Base-by-base conservation (phyloP, 2,797 vertebrate species). In the Xenentodon cancila region DNA sequence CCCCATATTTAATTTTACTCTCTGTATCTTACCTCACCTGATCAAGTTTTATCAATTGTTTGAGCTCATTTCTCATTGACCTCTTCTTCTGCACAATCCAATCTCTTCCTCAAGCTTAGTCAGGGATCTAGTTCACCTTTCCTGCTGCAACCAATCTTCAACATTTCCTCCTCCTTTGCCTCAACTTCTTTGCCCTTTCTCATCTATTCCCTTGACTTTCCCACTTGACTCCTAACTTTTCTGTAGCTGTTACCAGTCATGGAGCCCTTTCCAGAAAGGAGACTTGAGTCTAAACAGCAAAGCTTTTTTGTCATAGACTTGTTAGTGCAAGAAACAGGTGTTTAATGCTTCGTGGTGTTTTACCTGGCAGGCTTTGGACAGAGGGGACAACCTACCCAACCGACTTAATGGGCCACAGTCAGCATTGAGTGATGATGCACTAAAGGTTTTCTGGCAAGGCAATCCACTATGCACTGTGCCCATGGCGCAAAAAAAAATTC, bases 401-500 rank as follows among this genome's bases (percentile, higher is more conserved):
- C 70, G 58, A 75, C 68, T 67, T 66, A 81, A 64, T 71, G 68
- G 50, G 59, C 42, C 59, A 61, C 54, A 68, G 64, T 61, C 20
- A 53, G 64, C 59, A 47, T 51, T 83, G 89, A 90, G 68, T 81
- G 82, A 92, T 91, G 88, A 90, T 80, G 74, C 49, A 63, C 63
- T 78, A 80, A 83, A 81, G 75, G 82, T 83, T 87, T 86, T 73
- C 79, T 84, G 83, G 89, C 82, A 87, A 82, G 80, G 71, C 81
- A 79, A 90, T 88, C 64, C 55, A 89, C 80, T 70, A 72, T 74
- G 59, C 56, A 71, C 63, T 43, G 37, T 54, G 63, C 52, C 45
- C 70, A 73, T 84, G 86, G 86, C 81, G 84, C 65, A 82, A 73
- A 52, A 69, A 52, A 71, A 20, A 73, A 64, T 55, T 27, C 46